phyloP scores from a whole-genome alignment of 2,113 vertebrate species.

The Shinisaurus crocodilurus region DNA sequence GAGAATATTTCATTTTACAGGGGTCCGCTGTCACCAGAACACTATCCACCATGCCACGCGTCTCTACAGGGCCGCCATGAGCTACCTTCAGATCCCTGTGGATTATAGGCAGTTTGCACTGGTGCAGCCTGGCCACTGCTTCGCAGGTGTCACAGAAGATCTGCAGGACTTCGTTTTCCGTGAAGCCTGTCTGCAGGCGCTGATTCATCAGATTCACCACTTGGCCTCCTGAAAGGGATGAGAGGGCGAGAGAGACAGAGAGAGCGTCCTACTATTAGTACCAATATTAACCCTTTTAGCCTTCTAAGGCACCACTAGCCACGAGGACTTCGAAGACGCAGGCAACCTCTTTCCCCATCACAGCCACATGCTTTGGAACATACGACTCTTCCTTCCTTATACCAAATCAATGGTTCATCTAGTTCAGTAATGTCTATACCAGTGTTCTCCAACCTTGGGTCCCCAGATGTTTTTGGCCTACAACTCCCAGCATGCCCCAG shows the following conservation, averaged over 20 bases:
- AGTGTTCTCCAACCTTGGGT: too few relatives aligned
- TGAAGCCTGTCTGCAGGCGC: slow-evolving; percentile 92
- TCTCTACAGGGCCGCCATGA: fast-evolving
- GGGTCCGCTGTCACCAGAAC: fast-evolving
- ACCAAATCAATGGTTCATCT: neutral
- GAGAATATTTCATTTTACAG: fast-evolving
- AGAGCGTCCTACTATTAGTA: too few relatives aligned
- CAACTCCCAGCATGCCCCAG: too few relatives aligned
- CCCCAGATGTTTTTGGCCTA: too few relatives aligned
- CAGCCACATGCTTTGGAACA: neutral
- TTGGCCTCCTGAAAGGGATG: slow-evolving; percentile 85
- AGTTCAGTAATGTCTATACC: too few relatives aligned
- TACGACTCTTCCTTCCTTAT: too few relatives aligned
- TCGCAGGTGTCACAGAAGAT: slow-evolving; percentile 98
- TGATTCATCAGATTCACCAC: slow-evolving; percentile 99
- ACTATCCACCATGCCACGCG: fast-evolving
- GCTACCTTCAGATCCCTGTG: slow-evolving; percentile 95
- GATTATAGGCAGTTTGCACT: slow-evolving; percentile 93
- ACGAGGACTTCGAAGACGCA: too few relatives aligned
- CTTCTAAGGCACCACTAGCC: neutral
- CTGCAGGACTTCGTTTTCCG: slow-evolving; percentile 92
- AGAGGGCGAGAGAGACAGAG: neutral
- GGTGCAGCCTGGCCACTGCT: slow-evolving; percentile 91
- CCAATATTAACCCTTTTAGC: neutral
- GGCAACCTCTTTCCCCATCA: neutral